Base-by-base conservation (phyloP, 1,140 invertebrate genomes). In the Centruroides vittatus region DNA sequence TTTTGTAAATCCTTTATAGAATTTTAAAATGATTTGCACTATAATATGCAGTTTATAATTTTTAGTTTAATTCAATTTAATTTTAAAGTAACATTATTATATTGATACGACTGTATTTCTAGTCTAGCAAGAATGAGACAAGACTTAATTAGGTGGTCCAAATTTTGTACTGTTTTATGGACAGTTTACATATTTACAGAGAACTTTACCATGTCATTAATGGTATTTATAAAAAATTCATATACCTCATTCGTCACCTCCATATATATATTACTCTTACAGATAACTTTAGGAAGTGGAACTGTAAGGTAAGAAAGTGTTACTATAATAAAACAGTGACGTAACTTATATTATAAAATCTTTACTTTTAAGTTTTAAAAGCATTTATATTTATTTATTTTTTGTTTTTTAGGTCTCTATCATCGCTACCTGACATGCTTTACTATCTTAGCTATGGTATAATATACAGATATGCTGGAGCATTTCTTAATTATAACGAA, bases 141-240 rank as follows among this genome's bases (percentile, higher is more conserved):
- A 58, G 62, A 68, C 34, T 66, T 66, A 60, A 62, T 66, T 48
- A 41, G 61, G 35, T 71, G 69, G 69, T 59, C 59, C n/a, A 66
- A 62, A 4, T 82, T 85, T 62, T 75, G 78, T 5, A 76, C 74
- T 1, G 79, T 83, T 1, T 73, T 93, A 0, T 75, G 73, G 75
- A 67, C 70, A 7, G 67, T 71, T n/a, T 73, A 71, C 59, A 78
- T 89, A 0, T 84, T 89, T 60, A 82, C 66, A 3, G 89, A 94
- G 69, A 89, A 93, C 69, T 81, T 90, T 62, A 84, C 87, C 0
- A 82, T 93, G 41, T 83, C 86, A 0, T 78, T 90, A 41, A 77
- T 93, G 66, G 84, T 92, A 80, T 77, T 90, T 7, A 78, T 93
- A 0, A 88, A 86, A 68, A 82, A 83, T 65, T 81, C 84, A 0